A percentile compares a stretch with the other conserved stretches of the same genome.
Conservation (phyloP, 1,140 invertebrate species). For the Meloidogyne floridensis region DNA sequence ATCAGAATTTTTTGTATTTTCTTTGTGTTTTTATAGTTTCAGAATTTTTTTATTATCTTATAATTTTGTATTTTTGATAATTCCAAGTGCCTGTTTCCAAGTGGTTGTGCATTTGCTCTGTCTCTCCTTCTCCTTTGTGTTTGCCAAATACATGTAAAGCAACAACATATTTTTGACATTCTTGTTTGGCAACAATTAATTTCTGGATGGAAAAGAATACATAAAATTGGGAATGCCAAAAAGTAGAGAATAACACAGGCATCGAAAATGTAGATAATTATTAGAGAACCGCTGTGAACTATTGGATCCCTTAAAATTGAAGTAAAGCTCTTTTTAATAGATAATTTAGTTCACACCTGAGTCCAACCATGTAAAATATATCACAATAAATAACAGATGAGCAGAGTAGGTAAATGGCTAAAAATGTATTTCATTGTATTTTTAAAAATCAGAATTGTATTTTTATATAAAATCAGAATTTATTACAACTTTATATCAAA, state of each 20-base stretch:
- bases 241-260: slow-evolving; percentile 45
- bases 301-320: background rate
- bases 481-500: background rate
- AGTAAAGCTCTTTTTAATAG: background rate
- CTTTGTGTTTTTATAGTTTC: background rate
- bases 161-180: slow-evolving; percentile 13
- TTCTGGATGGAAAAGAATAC: slow-evolving; percentile 45
- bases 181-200: slow-evolving; percentile 39
- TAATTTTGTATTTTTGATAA: background rate
- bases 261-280: slow-evolving; percentile 52
- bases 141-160: background rate
- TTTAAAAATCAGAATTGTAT: slow-evolving; percentile 11
- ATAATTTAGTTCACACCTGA: slow-evolving; percentile 35
- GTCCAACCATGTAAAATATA: slow-evolving; percentile 55
- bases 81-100: background rate
- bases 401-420: slow-evolving; percentile 48
- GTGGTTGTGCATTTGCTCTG: slow-evolving; percentile 14
- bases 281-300: slow-evolving; percentile 33
- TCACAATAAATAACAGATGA: slow-evolving; percentile 45
- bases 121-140: background rate
- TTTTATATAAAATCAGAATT: slow-evolving; percentile 3
- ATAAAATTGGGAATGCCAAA: slow-evolving; percentile 46
- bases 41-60: background rate
- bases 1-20: too few relatives aligned
- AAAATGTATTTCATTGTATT: slow-evolving; percentile 14